Percentiles rank a stretch among this genome's conserved stretches.
Conservation (phyloP, 2,797 vertebrate genomes). For the Acridotheres tristis region DNA sequence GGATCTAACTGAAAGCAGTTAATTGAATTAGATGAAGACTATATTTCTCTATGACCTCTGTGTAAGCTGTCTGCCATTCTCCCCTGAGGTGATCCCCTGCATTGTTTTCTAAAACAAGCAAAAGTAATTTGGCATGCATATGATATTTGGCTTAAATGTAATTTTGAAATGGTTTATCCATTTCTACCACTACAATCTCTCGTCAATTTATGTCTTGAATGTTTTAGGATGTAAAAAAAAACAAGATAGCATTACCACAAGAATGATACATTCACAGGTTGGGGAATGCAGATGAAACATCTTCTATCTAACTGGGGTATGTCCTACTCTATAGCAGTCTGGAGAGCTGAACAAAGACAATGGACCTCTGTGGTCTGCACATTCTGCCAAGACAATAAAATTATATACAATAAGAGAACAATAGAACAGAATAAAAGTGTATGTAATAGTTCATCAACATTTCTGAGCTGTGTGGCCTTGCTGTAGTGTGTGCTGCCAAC, state of each 20-base stretch:
- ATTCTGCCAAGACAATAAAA: background rate
- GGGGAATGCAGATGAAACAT: background rate
- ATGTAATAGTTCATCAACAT: background rate
- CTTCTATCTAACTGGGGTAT: background rate
- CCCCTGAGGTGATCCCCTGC: background rate
- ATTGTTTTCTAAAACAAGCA: background rate
- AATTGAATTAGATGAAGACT: slow-evolving; percentile 42
- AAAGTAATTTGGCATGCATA: background rate
- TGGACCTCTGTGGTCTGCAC: background rate
- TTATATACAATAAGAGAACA: background rate
- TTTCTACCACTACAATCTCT: background rate
- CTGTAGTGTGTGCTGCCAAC: background rate
- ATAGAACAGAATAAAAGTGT: background rate
- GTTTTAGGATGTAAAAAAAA: background rate
- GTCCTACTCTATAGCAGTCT: background rate
- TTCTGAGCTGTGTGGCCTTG: background rate
- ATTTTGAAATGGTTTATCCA: background rate
- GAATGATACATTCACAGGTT: background rate
- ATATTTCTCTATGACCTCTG: background rate
- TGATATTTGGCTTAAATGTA: background rate
- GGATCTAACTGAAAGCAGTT: background rate
- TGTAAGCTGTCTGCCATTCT: background rate
- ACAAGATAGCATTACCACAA: background rate
- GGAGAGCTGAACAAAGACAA: background rate
- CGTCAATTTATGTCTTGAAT: background rate